These are phyloP conservation scores for Aphrophora alni DNA, from an alignment of 2,888 invertebrate genomes.

Conservation along the genomic window DNA sequence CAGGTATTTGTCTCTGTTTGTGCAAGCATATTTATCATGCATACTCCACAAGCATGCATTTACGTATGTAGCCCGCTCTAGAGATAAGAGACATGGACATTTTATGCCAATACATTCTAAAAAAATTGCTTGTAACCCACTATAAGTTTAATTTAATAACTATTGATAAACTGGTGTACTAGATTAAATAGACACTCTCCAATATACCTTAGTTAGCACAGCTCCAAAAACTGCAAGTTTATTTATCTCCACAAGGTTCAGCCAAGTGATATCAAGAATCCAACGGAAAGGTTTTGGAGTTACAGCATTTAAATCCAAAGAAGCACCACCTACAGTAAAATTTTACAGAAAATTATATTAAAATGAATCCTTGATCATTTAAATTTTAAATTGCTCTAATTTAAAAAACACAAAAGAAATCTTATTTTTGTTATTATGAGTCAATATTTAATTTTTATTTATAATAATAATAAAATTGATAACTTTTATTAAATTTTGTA, in stretches of 20 bases:
- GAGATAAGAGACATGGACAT: too few relatives aligned
- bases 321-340: slow-evolving; percentile 78
- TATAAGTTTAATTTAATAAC: too few relatives aligned
- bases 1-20: too few relatives aligned
- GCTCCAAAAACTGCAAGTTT: slow-evolving; percentile 81
- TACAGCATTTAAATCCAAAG: slow-evolving; percentile 90
- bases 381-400: background rate
- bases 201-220: slow-evolving; percentile 73
- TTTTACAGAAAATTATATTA: background rate
- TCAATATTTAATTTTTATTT: background rate
- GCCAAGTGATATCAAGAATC: slow-evolving; percentile 96
- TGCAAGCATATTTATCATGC: too few relatives aligned
- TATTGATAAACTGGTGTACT: too few relatives aligned
- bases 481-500: too few relatives aligned
- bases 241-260: slow-evolving; percentile 93
- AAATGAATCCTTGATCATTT: background rate
- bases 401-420: background rate
- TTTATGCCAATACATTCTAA: too few relatives aligned
- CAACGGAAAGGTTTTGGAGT: slow-evolving; percentile 91
- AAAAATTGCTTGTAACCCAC: too few relatives aligned
- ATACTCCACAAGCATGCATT: too few relatives aligned
- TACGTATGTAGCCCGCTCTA: too few relatives aligned
- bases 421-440: background rate
- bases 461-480: too few relatives aligned
- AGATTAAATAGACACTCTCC: too few relatives aligned